These are phyloP conservation scores for Mormyrus hasselquistii DNA, from an alignment of 2,797 vertebrate species.

Conservation along the genomic window DNA sequence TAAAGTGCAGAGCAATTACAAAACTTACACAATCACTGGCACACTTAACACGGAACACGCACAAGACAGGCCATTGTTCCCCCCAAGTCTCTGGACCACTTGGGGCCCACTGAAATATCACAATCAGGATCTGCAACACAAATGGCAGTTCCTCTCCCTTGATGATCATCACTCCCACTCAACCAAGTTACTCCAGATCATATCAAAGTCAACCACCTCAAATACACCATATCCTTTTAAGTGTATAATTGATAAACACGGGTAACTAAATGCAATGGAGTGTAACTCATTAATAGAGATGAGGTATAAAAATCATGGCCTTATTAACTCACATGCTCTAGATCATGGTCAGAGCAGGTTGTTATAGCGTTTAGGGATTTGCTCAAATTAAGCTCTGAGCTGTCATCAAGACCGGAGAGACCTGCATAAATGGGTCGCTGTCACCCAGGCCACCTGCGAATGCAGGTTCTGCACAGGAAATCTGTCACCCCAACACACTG, in stretches of 20 bases:
- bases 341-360: conserved; percentile 15
- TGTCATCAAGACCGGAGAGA: conserved; percentile 19
- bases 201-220: background rate
- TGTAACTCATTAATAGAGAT: background rate
- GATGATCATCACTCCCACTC: background rate
- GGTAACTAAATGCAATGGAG: background rate
- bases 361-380: conserved; percentile 26
- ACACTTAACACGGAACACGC: conserved; percentile 23
- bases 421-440: conserved; percentile 37
- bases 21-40: conserved; percentile 27
- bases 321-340: background rate
- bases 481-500: background rate
- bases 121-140: background rate
- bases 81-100: background rate
- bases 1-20: conserved; percentile 42
- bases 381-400: conserved; percentile 35
- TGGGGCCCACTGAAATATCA: background rate
- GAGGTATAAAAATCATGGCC: background rate
- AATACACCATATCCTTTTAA: background rate
- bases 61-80: background rate
- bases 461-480: background rate
- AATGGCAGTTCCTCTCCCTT: background rate
- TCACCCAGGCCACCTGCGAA: background rate
- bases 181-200: conserved; percentile 12
- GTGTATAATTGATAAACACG: background rate